phyloP scores from a whole-genome alignment of 2,888 invertebrate species.

The Brachynemurus nebulosus region DNA sequence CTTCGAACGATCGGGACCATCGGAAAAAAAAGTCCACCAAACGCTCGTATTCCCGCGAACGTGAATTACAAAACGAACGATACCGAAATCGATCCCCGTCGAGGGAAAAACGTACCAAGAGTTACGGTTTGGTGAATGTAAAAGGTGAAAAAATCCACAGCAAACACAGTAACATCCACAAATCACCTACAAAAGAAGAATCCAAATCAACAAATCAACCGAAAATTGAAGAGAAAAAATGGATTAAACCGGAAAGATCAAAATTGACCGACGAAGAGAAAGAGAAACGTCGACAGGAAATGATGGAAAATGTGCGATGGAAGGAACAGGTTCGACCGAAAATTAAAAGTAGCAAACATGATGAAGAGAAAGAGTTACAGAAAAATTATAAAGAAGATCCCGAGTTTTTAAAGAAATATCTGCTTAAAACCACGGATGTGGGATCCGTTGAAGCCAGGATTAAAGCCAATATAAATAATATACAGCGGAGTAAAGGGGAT shows the following conservation, averaged over 20 bases:
- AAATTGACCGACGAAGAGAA: conserved; percentile 48
- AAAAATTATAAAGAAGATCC: conserved; percentile 32
- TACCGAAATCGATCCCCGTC: background rate
- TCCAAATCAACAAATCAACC: conserved; percentile 11
- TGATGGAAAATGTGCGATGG: conserved; percentile 68
- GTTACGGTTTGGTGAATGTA: conserved; percentile 3
- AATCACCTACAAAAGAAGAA: conserved; percentile 18
- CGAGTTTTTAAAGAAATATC: conserved; percentile 44
- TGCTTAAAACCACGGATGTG: conserved; percentile 46
- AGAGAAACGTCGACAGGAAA: conserved; percentile 56
- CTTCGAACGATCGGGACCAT: background rate
- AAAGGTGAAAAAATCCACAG: conserved; percentile 2
- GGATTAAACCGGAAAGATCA: conserved; percentile 18
- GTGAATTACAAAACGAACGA: background rate
- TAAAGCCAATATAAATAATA: conserved; percentile 77
- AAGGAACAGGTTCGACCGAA: conserved; percentile 45
- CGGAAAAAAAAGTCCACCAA: background rate
- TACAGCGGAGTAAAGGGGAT: conserved; percentile 64
- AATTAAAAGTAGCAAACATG: conserved; percentile 34
- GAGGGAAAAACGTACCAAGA: conserved; percentile 8
- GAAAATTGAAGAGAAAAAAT: conserved; percentile 12
- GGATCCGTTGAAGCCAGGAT: conserved; percentile 71
- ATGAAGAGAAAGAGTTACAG: conserved; percentile 30
- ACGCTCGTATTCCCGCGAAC: background rate
- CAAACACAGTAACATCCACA: conserved; percentile 10